Evolutionary conservation across 2,113 vertebrate species (phyloP), one percentile per base, ranked within the genome.

Genomic region (Gobio gobio): DNA sequence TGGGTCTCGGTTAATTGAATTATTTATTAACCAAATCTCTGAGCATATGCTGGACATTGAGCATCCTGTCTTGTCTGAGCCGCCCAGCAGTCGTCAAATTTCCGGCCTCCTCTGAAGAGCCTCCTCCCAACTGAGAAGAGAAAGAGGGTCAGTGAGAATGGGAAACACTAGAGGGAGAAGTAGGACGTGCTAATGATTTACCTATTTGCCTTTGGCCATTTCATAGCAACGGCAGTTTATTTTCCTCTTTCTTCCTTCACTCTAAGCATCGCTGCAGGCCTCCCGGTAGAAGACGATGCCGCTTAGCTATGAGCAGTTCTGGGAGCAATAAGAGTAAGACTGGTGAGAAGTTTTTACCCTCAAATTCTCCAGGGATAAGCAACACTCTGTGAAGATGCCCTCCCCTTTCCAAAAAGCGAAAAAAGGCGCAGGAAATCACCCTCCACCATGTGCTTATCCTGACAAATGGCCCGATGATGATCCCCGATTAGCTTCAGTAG

Each of bases 391-490:
- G 26, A 81, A 64, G n/a, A 64, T 64, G 40, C 78, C 78, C 78
- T 77, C 16, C 74, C 74, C 10, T 12, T 33, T 51, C 61, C 40
- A 22, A 14, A 83, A 77, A 51, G 22, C 9, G 64, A 22, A 74
- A 82, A 79, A 59, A 75, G 82, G 82, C 86, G 29, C 63, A 36
- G 49, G 59, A 73, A 88, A 86, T 82, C 66, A 83, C 45, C 61
- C 81, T 54, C 66, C 49, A 85, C 66, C 12, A 56, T 83, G 86
- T 85, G 82, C 54, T 33, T 66, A 64, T 61, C 8, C 83, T 91
- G 91, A 93, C 88, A 92, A 93, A 92, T 92, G 85, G 85, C 72
- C 10, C 74, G 70, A 80, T 91, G 90, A 88, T 93, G 91, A 94
- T 89, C 90, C 82, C 85, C 88, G 90, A 92, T 92, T 90, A 93